A percentile compares a stretch with the other conserved stretches of the same genome.
Evolutionary conservation across 64 coral and sea anemone species (phyloP).

Genomic region (Stichodactyla mertensii): DNA sequence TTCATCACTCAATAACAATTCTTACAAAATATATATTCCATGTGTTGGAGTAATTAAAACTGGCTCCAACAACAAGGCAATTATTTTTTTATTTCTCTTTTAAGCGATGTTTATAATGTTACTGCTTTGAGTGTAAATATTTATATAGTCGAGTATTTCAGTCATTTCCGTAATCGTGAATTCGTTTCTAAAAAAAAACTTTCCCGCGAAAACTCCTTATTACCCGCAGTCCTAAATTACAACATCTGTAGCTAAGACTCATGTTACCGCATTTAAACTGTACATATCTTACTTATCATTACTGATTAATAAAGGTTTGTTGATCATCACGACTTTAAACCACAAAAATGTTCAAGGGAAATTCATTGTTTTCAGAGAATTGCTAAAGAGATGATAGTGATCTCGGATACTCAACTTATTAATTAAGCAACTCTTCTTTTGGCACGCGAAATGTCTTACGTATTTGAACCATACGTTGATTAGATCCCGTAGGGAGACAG

Average conservation of each 20-base stretch:
- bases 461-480: not conserved
- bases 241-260: no score
- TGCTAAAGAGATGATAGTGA: not conserved
- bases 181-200: not conserved
- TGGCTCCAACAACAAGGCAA: not conserved
- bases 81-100: not conserved
- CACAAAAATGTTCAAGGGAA: not conserved
- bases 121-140: slow-evolving; percentile 2
- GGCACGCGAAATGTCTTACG: slow-evolving; percentile 1
- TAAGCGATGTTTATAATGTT: slow-evolving; percentile 1
- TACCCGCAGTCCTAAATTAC: no score
- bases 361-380: not conserved
- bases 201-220: not conserved
- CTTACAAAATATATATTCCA: not conserved
- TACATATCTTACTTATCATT: slow-evolving; percentile 1
- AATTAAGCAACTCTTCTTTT: not conserved
- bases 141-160: not conserved
- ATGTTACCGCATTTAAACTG: not conserved
- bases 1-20: not conserved
- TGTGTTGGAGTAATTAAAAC: not conserved
- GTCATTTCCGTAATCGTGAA: not conserved
- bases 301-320: not conserved
- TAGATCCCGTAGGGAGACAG: not conserved
- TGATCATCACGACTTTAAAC: not conserved
- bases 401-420: not conserved